These are phyloP conservation scores for Coelinius sp. DNA, from an alignment of 2,888 invertebrate genomes.

Conservation along the genomic window DNA sequence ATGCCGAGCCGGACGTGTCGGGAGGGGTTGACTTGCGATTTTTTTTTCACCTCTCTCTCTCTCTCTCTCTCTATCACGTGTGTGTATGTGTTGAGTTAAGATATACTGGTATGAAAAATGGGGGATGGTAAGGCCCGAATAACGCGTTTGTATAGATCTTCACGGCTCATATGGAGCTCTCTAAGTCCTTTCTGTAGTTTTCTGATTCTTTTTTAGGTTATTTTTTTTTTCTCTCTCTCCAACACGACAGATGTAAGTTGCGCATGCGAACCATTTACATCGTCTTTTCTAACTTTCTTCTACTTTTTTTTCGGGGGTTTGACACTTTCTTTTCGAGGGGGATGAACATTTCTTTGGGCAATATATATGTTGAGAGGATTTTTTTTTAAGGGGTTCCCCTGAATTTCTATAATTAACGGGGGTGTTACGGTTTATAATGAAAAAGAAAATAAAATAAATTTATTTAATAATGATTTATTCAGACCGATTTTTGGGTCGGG, in stretches of 20 bases:
- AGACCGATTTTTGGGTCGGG: neutral
- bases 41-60: neutral
- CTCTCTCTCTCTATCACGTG: neutral
- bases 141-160: constrained; percentile 16
- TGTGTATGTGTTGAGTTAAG: neutral
- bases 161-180: neutral
- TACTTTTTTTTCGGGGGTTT: neutral
- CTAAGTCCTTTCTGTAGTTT: constrained; percentile 7
- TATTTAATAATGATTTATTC: no score
- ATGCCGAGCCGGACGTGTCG: neutral
- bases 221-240: neutral
- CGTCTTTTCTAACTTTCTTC: neutral
- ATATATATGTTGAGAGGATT: neutral
- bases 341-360: neutral
- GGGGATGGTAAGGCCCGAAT: neutral
- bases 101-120: neutral
- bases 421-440: no score
- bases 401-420: neutral
- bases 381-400: neutral
- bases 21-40: constrained; percentile 24
- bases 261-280: constrained; percentile 3
- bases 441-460: no score
- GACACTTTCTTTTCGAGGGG: neutral
- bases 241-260: constrained; percentile 2
- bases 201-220: constrained; percentile 17